Base-by-base conservation (phyloP, 1,140 invertebrate genomes). In the Lamellibrachia luymesi region DNA sequence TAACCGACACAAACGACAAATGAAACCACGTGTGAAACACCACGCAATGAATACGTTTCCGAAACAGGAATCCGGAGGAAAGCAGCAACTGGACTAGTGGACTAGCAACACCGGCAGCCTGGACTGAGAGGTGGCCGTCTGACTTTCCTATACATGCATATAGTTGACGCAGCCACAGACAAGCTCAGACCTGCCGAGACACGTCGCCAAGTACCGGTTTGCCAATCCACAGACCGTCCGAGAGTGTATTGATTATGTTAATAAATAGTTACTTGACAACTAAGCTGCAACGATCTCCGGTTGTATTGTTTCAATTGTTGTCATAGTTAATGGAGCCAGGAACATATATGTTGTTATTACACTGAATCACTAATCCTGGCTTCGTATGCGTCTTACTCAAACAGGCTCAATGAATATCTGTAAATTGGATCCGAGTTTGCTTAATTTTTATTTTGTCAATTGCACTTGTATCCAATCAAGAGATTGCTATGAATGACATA, bases 211-310 rank as follows among this genome's bases (percentile, higher is more conserved):
- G 13, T 80, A 0, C 17, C 13, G 17, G 64, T 80, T 80, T 80
- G 64, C 64, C 64, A 80, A 80, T 80, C 64, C 64, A 80, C 64
- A 10, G 13, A 22, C 64, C 2, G 64, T 8, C 64, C 64, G 64
- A 22, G 64, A 80, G 64, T 80, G 64, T 80, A 80, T 80, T 80
- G 64, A 80, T 80, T 80, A 80, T 80, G 64, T 80, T 80, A 80
- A 80, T 80, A 80, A 80, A 80, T 80, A 80, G 64, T 80, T 80
- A 6, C 64, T 80, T 80, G 64, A 80, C 64, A 80, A 80, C 64
- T 80, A 80, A 80, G 64, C 64, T 80, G 17, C 64, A 80, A 80
- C 64, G 64, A 80, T 80, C 64, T 80, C 25, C 64, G 64, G 64
- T 80, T 80, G 64, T 22, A 4, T 80, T 80, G 64, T 80, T 80